phyloP scores from a whole-genome alignment of 2,113 vertebrate species.

The Ictalurus furcatus region DNA sequence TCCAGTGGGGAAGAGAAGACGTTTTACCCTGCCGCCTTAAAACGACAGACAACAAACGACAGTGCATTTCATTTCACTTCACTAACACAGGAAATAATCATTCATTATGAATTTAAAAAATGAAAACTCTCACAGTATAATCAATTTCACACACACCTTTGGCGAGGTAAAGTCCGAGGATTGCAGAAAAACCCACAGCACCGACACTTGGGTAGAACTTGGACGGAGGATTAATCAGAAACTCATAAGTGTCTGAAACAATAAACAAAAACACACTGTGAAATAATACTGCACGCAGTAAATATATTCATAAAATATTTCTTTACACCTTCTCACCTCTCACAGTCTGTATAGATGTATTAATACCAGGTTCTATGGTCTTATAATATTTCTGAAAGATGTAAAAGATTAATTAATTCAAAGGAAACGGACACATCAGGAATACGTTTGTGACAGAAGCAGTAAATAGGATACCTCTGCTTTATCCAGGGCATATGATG shows the following conservation, averaged over 20 bases:
- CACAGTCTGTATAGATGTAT: constrained; percentile 70
- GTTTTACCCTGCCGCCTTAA: constrained; percentile 86
- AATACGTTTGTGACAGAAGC: neutral
- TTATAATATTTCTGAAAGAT: constrained; percentile 75
- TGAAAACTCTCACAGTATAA: too few relatives aligned
- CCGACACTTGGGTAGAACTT: constrained; percentile 89
- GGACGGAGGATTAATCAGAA: constrained; percentile 84
- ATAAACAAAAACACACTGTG: constrained; percentile 27
- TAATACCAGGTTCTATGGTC: constrained; percentile 77
- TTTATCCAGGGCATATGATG: constrained; percentile 49
- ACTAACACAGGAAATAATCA: neutral
- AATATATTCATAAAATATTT: neutral
- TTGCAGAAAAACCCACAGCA: constrained; percentile 84
- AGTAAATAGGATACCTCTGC: constrained; percentile 54
- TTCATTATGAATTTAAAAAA: neutral
- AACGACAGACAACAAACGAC: neutral
- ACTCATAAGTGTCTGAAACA: constrained; percentile 78
- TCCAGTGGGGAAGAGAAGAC: constrained; percentile 79
- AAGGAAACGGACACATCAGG: neutral
- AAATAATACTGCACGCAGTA: neutral
- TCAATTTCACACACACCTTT: constrained; percentile 74
- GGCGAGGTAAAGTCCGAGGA: constrained; percentile 87
- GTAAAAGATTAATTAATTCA: neutral
- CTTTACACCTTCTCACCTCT: constrained; percentile 73
- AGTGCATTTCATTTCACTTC: neutral